Evolutionary conservation across 2,888 invertebrate genomes (phyloP).

Genomic region (Parascotia fuliginaria): DNA sequence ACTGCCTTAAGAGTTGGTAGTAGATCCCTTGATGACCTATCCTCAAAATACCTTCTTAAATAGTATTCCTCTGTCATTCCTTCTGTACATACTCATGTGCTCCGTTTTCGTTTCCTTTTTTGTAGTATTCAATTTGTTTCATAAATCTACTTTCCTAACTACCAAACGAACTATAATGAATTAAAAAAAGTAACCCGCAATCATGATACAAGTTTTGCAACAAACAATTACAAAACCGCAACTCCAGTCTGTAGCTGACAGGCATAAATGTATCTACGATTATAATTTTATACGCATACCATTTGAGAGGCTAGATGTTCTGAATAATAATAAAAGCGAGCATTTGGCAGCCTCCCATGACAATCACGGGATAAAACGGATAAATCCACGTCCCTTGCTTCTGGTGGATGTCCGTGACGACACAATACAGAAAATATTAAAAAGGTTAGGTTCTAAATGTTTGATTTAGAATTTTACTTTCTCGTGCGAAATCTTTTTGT

Average conservation of each 20-base stretch:
- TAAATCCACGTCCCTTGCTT: slow-evolving; percentile 33
- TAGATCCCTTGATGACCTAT: too few species aligned
- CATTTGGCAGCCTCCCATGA: slow-evolving; percentile 42
- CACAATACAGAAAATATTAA: not conserved
- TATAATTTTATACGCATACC: too few species aligned
- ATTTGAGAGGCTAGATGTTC: slow-evolving; percentile 7
- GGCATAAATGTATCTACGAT: slow-evolving; percentile 23
- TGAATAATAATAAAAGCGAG: slow-evolving; percentile 38
- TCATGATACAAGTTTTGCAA: not conserved
- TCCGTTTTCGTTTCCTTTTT: too few species aligned
- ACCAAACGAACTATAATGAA: too few species aligned
- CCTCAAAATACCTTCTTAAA: too few species aligned
- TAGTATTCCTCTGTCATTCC: too few species aligned
- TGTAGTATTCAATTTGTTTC: too few species aligned
- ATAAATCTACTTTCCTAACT: too few species aligned
- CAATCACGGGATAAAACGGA: slow-evolving; percentile 37
- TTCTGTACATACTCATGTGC: too few species aligned
- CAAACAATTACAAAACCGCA: slow-evolving; percentile 1
- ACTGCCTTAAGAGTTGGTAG: too few species aligned
- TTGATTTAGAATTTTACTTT: too few species aligned
- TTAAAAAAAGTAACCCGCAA: not conserved
- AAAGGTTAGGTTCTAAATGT: slow-evolving; percentile 1
- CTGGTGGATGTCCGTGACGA: slow-evolving; percentile 7
- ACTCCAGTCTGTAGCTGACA: not conserved
- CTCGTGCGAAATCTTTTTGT: too few species aligned